Conservation (phyloP, 2,113 vertebrate genomes). For the Mirounga angustirostris region DNA sequence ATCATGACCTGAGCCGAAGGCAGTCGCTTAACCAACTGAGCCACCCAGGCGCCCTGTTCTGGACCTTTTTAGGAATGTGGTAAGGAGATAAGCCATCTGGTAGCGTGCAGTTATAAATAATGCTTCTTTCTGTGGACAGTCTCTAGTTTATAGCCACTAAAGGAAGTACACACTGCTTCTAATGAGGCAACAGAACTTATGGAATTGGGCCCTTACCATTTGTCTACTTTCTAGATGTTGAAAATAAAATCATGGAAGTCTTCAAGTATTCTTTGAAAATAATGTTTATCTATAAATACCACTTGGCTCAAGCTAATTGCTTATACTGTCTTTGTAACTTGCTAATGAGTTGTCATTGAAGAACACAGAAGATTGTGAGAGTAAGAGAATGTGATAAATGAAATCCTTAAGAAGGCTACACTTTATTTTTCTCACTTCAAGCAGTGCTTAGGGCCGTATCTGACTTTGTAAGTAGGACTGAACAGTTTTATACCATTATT, state of each 20-base stretch:
- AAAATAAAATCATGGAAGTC: background rate
- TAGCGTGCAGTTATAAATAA: background rate
- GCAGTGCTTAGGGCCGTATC: background rate
- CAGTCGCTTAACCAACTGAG: no score
- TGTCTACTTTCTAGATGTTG: background rate
- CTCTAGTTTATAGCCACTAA: background rate
- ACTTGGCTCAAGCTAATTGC: conserved; percentile 13
- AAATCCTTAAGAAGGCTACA: background rate
- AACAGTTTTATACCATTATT: background rate
- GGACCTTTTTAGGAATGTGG: background rate
- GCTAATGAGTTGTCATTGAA: conserved; percentile 19
- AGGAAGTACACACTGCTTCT: background rate
- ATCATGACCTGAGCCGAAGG: no score
- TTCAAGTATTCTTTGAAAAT: conserved; percentile 54
- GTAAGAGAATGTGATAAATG: background rate
- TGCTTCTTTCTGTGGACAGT: background rate
- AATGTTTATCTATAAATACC: conserved; percentile 39
- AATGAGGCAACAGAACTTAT: background rate
- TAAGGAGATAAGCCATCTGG: background rate
- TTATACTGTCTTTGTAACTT: background rate
- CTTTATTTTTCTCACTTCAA: background rate
- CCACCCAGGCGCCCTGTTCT: background rate
- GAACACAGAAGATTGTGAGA: background rate
- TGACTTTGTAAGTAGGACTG: background rate
- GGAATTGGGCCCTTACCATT: background rate